Evolutionary conservation across 2,113 vertebrate genomes (phyloP), one percentile per base, ranked within the genome.

Genomic region (Verasper variegatus): DNA sequence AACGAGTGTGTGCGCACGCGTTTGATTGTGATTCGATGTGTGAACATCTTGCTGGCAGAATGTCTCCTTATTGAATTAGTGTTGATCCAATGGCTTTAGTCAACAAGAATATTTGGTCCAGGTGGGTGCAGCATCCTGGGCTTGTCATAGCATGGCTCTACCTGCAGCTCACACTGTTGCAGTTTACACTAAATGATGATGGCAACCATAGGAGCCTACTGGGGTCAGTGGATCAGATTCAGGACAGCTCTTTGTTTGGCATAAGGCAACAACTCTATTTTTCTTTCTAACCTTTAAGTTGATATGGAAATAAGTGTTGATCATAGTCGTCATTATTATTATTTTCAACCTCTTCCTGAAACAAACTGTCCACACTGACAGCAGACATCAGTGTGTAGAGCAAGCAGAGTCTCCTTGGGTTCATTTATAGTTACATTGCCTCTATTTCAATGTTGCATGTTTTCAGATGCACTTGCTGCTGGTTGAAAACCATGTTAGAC

Each of bases 51-150:
- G 35, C 45, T 83, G 62, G 71, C 73, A 81, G 66, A 76, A 68
- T 68, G 81, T 69, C 70, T 70, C 20, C 4, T 74, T 88, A 87
- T 86, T 90, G 74, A 89, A 85, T 88, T 83, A 66, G 67, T 42
- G 74, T 82, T 83, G 80, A 84, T 84, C 68, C 66, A 75, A 40
- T 56, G 51, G 82, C 74, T 76, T 72, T 60, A 81, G 80, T 82
- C 77, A 66, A 74, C 81, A 78, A 40, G 56, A 65, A 71, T 67
- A 74, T 66, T 87, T 67, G 45, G 24, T 24, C 47, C 63, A 86
- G 80, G 78, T 87, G 65, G 59, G 51, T 27, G 6, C 61, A 55
- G 67, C 58, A 42, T 61, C n/a, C 24, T 11, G n/a, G 51, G 20
- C 62, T 27, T 80, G 60, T 66, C 42, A 26, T 42, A 35, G 52